Evolutionary conservation across 1,140 invertebrate species (phyloP).

Genomic region (Eriocheir sinensis): DNA sequence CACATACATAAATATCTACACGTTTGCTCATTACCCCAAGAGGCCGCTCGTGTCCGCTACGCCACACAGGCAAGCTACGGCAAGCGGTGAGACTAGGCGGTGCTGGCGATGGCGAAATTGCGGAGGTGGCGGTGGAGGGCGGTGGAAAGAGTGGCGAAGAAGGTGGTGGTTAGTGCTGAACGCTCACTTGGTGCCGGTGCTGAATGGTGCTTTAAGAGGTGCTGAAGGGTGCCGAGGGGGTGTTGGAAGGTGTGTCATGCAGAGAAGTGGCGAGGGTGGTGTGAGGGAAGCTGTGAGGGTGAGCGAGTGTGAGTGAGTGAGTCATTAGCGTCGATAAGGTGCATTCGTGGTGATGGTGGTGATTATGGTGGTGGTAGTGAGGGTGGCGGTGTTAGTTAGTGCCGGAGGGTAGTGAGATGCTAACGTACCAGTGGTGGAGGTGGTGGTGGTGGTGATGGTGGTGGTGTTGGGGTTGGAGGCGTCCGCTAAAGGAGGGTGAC

Average conservation of each 20-base stretch:
- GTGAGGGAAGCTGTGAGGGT: neutral
- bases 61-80: neutral
- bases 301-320: neutral
- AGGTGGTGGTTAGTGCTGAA: neutral
- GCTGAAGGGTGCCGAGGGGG: neutral
- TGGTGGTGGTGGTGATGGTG: neutral
- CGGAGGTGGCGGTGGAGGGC: neutral
- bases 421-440: slow-evolving; percentile 9
- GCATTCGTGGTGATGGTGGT: neutral
- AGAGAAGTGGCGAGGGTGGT: neutral
- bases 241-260: neutral
- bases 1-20: slow-evolving; percentile 5
- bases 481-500: neutral
- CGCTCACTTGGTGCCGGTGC: neutral
- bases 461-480: neutral
- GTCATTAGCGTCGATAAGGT: neutral
- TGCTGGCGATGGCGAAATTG: neutral
- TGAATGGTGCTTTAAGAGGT: neutral
- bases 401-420: neutral
- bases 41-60: neutral
- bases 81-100: neutral
- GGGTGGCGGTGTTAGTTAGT: neutral
- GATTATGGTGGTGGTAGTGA: neutral
- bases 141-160: neutral
- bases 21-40: neutral